Conservation (phyloP, 2,888 invertebrate genomes). For the Polylopha cassiicola region DNA sequence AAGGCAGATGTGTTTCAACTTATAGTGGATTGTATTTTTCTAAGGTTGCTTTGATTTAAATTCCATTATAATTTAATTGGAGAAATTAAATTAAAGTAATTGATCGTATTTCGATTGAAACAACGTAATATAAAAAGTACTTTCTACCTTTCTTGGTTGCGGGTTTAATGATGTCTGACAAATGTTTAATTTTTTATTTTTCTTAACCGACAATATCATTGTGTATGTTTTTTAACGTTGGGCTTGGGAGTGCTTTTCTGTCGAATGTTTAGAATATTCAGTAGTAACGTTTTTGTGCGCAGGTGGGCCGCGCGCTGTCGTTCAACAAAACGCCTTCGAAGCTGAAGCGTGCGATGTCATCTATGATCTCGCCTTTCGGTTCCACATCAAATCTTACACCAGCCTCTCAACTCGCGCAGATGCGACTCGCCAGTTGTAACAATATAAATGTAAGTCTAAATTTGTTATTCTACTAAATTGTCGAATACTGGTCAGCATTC, state of each 20-base stretch:
- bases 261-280: conserved; percentile 17
- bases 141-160: no score
- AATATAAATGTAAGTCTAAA: conserved; percentile 85
- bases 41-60: no score
- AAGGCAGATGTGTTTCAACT: no score
- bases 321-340: conserved; percentile 97
- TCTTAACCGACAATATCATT: no score
- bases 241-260: conserved; percentile 17
- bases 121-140: no score
- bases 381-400: conserved; percentile 90
- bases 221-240: no score
- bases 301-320: conserved; percentile 95
- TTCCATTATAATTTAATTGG: no score
- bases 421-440: conserved; percentile 90
- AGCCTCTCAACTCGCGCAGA: conserved; percentile 89
- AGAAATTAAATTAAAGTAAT: no score
- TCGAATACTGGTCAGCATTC: not conserved
- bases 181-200: no score
- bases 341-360: conserved; percentile 94
- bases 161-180: no score
- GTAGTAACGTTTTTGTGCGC: conserved; percentile 16
- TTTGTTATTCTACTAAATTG: not conserved
- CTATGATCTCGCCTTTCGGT: conserved; percentile 94
- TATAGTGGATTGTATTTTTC: no score
- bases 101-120: no score